Conservation (phyloP, 2,797 vertebrate species). For the Syngnathus acus region DNA sequence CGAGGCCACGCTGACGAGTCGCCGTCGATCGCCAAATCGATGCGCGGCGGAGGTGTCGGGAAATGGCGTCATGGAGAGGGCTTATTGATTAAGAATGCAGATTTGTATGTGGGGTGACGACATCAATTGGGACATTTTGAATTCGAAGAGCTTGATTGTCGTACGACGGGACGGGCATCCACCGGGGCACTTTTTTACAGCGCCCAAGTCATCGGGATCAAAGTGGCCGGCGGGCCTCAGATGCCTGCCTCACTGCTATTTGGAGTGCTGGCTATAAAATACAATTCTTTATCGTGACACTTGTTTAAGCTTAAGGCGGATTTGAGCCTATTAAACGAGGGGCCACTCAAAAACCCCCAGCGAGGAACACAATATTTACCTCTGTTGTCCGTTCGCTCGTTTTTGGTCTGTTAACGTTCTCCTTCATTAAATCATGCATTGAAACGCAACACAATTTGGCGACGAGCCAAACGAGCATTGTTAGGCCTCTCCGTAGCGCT, state of each 20-base stretch:
- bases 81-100: constrained; percentile 50
- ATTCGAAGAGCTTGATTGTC: too few species aligned
- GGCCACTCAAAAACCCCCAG: constrained; percentile 4
- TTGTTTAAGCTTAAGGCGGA: constrained; percentile 43
- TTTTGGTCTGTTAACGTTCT: not conserved
- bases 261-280: constrained; percentile 44
- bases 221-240: not conserved
- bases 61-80: constrained; percentile 14
- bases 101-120: constrained; percentile 45
- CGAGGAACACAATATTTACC: not conserved
- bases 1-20: constrained; percentile 34
- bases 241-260: constrained; percentile 16
- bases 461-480: constrained; percentile 10
- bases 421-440: not conserved
- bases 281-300: constrained; percentile 38
- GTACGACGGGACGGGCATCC: too few species aligned
- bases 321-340: constrained; percentile 27
- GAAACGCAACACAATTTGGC: not conserved
- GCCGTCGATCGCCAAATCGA: constrained; percentile 38
- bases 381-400: constrained; percentile 2
- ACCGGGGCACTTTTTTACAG: not conserved
- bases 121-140: constrained; percentile 33
- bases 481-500: constrained; percentile 12
- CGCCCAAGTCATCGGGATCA: not conserved
- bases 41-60: constrained; percentile 14